Evolutionary conservation across 2,888 invertebrate species (phyloP).

Genomic region (Timema cristinae): DNA sequence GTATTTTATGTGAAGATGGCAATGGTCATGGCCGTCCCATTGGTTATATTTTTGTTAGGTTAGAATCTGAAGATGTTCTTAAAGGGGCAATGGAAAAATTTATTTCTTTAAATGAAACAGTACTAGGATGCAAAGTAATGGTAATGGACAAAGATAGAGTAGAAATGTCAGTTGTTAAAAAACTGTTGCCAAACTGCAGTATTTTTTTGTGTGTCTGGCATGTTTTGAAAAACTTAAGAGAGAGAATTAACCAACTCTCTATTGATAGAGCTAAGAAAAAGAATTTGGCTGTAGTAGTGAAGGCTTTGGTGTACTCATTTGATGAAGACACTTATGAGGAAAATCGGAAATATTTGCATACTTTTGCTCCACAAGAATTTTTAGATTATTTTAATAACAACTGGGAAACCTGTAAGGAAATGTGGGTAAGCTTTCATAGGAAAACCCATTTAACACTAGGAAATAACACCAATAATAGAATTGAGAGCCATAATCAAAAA

Average conservation of each 20-base stretch:
- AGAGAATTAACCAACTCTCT: too few species aligned
- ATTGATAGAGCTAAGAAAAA: conserved; percentile 3
- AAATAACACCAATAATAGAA: conserved; percentile 22
- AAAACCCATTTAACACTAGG: conserved; percentile 14
- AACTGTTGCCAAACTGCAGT: conserved; percentile 3
- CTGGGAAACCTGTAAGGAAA: conserved; percentile 17
- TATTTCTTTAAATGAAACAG: background rate
- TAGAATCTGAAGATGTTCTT: conserved; percentile 13
- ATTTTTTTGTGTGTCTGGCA: too few species aligned
- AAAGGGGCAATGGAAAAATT: conserved; percentile 9
- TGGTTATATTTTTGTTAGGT: conserved; percentile 19
- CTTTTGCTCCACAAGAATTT: conserved; percentile 4
- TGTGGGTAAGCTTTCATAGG: conserved; percentile 15
- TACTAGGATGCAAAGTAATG: conserved; percentile 14
- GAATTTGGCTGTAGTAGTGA: background rate
- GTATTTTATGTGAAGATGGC: conserved; percentile 18
- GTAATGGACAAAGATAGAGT: conserved; percentile 18
- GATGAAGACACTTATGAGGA: conserved; percentile 9
- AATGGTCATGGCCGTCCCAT: background rate
- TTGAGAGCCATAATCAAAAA: conserved; percentile 22
- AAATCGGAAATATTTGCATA: conserved; percentile 2
- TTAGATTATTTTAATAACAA: conserved; percentile 14
- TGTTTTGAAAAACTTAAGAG: too few species aligned
- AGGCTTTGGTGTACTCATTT: conserved; percentile 4
- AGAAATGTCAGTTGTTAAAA: conserved; percentile 12